A percentile compares a stretch with the other conserved stretches of the same genome.
phyloP scores from a whole-genome alignment of 2,113 vertebrate genomes.

The Hydropotes inermis region DNA sequence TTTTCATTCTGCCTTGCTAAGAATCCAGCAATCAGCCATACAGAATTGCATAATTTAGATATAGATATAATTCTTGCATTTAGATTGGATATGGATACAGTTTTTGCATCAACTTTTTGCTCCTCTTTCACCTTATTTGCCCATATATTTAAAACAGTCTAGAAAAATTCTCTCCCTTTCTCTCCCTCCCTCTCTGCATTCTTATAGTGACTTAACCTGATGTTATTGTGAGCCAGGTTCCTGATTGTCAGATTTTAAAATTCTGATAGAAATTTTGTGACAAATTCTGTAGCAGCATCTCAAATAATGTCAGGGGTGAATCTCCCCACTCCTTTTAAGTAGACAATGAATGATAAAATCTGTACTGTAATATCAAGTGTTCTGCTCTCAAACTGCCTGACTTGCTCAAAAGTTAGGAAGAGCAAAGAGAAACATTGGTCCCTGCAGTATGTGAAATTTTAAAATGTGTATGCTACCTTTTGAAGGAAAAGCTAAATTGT shows the following conservation, averaged over 20 bases:
- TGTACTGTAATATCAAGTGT: background rate
- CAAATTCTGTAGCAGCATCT: background rate
- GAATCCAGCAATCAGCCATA: background rate
- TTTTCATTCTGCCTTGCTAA: background rate
- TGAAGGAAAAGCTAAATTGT: background rate
- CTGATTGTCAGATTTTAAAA: conserved; percentile 22
- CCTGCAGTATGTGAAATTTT: background rate
- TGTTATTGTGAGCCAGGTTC: background rate
- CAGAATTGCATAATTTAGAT: background rate
- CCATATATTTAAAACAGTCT: background rate
- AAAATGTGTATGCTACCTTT: background rate
- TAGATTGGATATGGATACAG: background rate
- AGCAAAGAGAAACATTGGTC: background rate
- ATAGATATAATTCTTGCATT: background rate
- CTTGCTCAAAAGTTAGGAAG: background rate
- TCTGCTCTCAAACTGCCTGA: conserved; percentile 10
- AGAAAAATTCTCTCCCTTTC: background rate
- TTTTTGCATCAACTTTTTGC: background rate
- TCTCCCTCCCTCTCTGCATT: background rate
- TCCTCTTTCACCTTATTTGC: conserved; percentile 16
- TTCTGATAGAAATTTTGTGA: conserved; percentile 44
- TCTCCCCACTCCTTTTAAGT: conserved; percentile 30
- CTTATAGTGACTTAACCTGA: background rate
- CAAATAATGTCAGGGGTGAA: background rate
- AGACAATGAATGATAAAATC: conserved; percentile 47